These are phyloP conservation scores for Oligia latruncula DNA, from an alignment of 2,888 invertebrate genomes.

Conservation along the genomic window DNA sequence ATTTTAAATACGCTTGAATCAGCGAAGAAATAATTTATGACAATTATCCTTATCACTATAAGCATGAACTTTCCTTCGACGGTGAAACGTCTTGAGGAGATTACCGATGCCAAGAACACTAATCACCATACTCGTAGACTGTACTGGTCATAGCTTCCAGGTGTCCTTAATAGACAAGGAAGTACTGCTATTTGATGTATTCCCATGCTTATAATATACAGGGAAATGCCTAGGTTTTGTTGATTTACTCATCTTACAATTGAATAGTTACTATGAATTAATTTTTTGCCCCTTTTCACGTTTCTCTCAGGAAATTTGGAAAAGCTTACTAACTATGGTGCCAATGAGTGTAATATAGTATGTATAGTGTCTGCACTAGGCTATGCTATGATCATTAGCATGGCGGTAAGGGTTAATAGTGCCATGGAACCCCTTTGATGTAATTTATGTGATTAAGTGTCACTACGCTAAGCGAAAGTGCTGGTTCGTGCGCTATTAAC, in stretches of 20 bases:
- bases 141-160: neutral
- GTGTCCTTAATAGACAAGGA: neutral
- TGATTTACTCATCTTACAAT: neutral
- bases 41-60: neutral
- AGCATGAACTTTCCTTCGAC: neutral
- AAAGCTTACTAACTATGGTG: neutral
- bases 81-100: neutral
- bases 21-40: neutral
- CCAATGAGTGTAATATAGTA: neutral
- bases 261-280: neutral
- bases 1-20: slow-evolving; percentile 18
- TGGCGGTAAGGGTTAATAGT: neutral
- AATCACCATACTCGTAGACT: neutral
- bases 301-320: neutral
- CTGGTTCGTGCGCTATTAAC: neutral
- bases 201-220: neutral
- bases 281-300: neutral
- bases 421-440: neutral
- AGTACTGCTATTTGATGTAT: neutral
- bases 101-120: neutral
- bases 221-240: neutral
- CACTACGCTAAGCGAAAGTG: neutral
- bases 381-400: neutral
- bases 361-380: neutral
- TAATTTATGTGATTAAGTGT: neutral